These are phyloP conservation scores for Neolamprologus devosi DNA, from an alignment of 2,113 vertebrate genomes.

Conservation along the genomic window DNA sequence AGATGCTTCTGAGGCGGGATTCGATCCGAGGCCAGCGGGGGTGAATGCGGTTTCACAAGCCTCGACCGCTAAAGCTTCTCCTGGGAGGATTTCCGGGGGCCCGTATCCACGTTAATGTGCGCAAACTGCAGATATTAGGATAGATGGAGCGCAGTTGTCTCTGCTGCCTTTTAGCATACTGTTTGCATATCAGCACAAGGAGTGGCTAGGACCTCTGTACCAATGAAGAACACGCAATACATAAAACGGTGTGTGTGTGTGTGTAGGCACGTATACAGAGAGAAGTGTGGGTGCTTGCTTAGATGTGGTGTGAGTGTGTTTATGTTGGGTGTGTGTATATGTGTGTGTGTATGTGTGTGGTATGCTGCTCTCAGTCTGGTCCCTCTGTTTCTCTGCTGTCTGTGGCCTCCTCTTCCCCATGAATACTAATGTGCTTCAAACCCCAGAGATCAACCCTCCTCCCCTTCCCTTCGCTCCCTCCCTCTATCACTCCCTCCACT, in stretches of 20 bases:
- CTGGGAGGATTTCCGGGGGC: conserved; percentile 8
- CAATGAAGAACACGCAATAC: conserved; percentile 14
- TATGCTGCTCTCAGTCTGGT: conserved; percentile 61
- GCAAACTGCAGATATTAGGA: conserved; percentile 4
- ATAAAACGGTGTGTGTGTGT: neutral
- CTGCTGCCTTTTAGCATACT: neutral
- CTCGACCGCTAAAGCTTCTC: conserved; percentile 38
- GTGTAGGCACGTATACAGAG: neutral
- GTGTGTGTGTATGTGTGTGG: conserved; percentile 27
- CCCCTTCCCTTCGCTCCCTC: conserved; percentile 1
- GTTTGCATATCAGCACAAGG: neutral
- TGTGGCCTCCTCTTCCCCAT: conserved; percentile 73
- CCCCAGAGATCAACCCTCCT: conserved; percentile 70
- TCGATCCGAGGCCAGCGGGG: conserved; percentile 41
- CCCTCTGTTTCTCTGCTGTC: conserved; percentile 70
- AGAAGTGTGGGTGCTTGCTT: neutral
- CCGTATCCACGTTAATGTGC: neutral
- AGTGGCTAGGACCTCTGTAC: neutral
- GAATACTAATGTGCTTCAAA: conserved; percentile 75
- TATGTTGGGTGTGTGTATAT: neutral
- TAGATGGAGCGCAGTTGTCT: neutral
- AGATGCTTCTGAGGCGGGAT: conserved; percentile 30
- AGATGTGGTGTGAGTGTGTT: neutral
- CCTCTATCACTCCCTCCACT: neutral
- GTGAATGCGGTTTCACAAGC: conserved; percentile 19